These are phyloP conservation scores for Chloebia gouldiae DNA, from an alignment of 2,113 vertebrate genomes.

Conservation along the genomic window DNA sequence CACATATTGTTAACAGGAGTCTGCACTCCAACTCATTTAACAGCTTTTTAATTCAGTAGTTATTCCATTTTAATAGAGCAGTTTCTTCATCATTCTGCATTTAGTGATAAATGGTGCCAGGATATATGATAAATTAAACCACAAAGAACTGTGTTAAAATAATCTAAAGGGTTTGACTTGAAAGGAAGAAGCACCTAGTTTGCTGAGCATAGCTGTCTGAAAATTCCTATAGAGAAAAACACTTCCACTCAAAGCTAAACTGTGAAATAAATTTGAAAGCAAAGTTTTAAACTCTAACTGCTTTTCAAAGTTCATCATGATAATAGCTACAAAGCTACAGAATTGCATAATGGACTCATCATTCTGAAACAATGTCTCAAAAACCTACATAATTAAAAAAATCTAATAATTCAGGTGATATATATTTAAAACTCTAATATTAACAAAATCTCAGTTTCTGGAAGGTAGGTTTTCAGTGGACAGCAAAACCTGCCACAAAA, in stretches of 20 bases:
- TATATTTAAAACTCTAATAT: constrained; percentile 14
- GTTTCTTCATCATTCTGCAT: constrained; percentile 84
- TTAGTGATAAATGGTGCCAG: constrained; percentile 83
- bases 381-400: constrained; percentile 26
- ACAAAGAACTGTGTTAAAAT: constrained; percentile 73
- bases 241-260: constrained; percentile 58
- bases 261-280: constrained; percentile 63
- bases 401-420: constrained; percentile 21
- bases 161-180: constrained; percentile 75
- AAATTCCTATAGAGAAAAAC: constrained; percentile 49
- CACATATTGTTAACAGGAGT: constrained; percentile 75
- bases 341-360: neutral
- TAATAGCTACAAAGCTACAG: neutral
- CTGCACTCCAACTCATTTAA: constrained; percentile 78
- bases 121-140: constrained; percentile 81
- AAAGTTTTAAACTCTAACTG: constrained; percentile 59
- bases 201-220: constrained; percentile 49
- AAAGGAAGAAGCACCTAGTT: constrained; percentile 72
- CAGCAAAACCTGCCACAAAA: neutral
- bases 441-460: neutral
- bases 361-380: neutral
- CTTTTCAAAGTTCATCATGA: constrained; percentile 26
- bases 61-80: constrained; percentile 82
- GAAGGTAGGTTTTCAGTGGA: neutral
- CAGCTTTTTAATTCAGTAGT: constrained; percentile 81